Percentiles rank a stretch among this genome's conserved stretches.
Evolutionary conservation across 2,797 vertebrate genomes (phyloP).

Genomic region (Merluccius polli): DNA sequence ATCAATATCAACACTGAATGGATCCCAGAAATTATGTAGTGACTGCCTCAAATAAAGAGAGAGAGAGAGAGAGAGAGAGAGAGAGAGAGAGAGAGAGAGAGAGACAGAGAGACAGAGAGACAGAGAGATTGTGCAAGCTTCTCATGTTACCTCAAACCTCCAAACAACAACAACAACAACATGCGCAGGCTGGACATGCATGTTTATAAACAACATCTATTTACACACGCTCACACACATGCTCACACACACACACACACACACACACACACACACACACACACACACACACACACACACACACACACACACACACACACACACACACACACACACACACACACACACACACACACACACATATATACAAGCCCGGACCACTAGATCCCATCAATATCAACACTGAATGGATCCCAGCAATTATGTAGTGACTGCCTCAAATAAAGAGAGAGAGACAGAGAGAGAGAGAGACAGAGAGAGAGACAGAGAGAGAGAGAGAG

Average conservation of each 20-base stretch:
- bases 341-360: too few species aligned
- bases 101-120: neutral
- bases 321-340: neutral
- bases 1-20: slow-evolving; percentile 1
- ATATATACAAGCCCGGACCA: neutral
- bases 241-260: neutral
- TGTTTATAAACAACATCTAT: neutral
- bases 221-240: slow-evolving; percentile 7
- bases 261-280: neutral
- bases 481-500: neutral
- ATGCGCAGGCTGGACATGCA: neutral
- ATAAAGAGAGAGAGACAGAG: neutral
- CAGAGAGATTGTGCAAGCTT: too few species aligned
- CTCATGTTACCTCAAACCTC: neutral
- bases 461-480: neutral
- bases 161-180: slow-evolving; percentile 57
- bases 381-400: slow-evolving; percentile 1
- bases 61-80: neutral
- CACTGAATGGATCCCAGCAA: slow-evolving; percentile 25
- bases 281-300: neutral
- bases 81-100: neutral
- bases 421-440: slow-evolving; percentile 49
- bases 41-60: neutral
- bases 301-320: neutral
- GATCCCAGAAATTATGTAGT: slow-evolving; percentile 55